Evolutionary conservation across 92 coral and sea anemone species (phyloP), one percentile per base, ranked within the genome.

Genomic region (Heteractis magnifica): DNA sequence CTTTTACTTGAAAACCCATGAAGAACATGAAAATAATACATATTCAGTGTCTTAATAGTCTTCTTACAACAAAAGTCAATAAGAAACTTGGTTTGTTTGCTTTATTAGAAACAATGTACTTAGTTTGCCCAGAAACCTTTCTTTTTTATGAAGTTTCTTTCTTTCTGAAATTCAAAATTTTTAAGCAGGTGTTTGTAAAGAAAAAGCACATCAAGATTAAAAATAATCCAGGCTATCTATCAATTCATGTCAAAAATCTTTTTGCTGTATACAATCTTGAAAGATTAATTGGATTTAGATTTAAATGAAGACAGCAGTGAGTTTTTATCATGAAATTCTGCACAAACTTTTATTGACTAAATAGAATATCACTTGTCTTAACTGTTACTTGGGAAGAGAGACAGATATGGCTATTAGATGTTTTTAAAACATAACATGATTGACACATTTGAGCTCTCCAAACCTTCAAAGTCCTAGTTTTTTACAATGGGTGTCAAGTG

Each of bases 141-240:
- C 73, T 68, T 8, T 7, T 7, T n/a, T 16, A 62, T 62, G n/a
- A 62, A 62, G 1, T 68, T 48, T 6, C 73, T 26, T 0, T 34
- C 73, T 26, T 34, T 34, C 44, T 34, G 44, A 34, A 8, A 68
- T 68, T 12, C 49, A 6, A 68, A 9, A 7, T 26, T 65, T 65
- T 20, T 20, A 21, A 26, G 49, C 51, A 53, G 62, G 68, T 53
- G 48, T 62, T 77, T 26, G 18, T 13, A 26, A 52, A 4, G 4
- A 53, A 77, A 23, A 77, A 77, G 34, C 15, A 20, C 16, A n/a
- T 51, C 10, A 77, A 77, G 20, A 77, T 77, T 16, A 77, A 51
- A 77, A 14, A 77, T 55, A 52, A 55, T 77, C 65, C 23, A 21
- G 72, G 41, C 23, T 7, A 65, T 68, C 49, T 68, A 68, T 20